phyloP scores from a whole-genome alignment of 2,888 invertebrate species.

The Polymixis flavicincta region DNA sequence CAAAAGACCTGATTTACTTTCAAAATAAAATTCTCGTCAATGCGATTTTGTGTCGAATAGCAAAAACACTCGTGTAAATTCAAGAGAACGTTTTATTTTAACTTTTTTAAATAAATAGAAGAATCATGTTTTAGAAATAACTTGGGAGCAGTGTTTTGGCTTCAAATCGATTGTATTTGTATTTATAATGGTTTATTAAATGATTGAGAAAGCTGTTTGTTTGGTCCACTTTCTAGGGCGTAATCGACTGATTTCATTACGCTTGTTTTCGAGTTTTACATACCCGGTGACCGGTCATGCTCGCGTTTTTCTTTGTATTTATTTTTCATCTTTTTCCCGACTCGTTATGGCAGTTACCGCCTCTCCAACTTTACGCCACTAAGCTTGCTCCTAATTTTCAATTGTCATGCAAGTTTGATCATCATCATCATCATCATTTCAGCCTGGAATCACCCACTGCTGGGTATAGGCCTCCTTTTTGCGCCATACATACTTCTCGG shows the following conservation, averaged over 20 bases:
- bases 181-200: slow-evolving; percentile 48
- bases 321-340: neutral
- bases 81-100: slow-evolving; percentile 27
- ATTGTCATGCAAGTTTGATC: neutral
- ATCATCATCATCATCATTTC: no score
- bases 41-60: slow-evolving; percentile 31
- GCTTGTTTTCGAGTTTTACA: slow-evolving; percentile 27
- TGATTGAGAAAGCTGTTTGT: slow-evolving; percentile 50
- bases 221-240: slow-evolving; percentile 54
- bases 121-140: slow-evolving; percentile 33
- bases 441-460: no score
- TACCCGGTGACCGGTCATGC: neutral
- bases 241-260: slow-evolving; percentile 37
- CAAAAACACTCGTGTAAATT: slow-evolving; percentile 31
- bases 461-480: no score
- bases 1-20: neutral
- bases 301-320: slow-evolving; percentile 5
- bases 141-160: slow-evolving; percentile 36
- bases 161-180: slow-evolving; percentile 39
- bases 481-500: no score
- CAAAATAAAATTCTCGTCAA: neutral
- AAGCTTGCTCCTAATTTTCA: neutral
- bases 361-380: neutral
- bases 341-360: neutral
- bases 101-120: slow-evolving; percentile 8